A percentile compares a stretch with the other conserved stretches of the same genome.
phyloP scores from a whole-genome alignment of 2,888 invertebrate genomes.

The Mamestra brassicae region DNA sequence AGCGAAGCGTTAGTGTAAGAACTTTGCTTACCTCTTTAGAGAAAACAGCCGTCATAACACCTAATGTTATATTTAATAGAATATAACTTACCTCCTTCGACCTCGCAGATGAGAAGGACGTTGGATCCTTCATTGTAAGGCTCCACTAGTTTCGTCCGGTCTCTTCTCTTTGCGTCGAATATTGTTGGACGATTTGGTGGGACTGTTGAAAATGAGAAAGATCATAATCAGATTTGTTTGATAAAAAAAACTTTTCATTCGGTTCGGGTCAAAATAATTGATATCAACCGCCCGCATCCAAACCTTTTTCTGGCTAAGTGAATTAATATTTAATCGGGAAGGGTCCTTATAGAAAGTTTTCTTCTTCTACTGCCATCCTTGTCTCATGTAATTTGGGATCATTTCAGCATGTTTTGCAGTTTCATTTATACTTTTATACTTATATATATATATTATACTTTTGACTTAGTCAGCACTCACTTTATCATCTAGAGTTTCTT shows the following conservation, averaged over 20 bases:
- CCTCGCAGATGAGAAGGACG: conserved; percentile 95
- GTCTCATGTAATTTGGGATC: not conserved
- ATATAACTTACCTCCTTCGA: conserved; percentile 93
- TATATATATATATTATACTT: too few species aligned
- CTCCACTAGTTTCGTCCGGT: conserved; percentile 94
- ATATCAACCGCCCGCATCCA: too few species aligned
- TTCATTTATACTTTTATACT: not conserved
- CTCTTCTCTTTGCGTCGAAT: conserved; percentile 94
- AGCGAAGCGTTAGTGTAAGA: too few species aligned
- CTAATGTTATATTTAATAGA: not conserved
- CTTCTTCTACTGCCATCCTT: not conserved
- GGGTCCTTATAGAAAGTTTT: too few species aligned
- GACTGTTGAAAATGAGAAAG: conserved; percentile 90
- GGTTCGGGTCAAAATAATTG: too few species aligned
- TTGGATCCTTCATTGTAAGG: conserved; percentile 97
- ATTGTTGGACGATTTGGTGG: conserved; percentile 96
- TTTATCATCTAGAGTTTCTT: not conserved
- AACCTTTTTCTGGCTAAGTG: too few species aligned
- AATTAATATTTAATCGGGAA: too few species aligned
- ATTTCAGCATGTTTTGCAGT: not conserved
- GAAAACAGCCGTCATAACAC: too few species aligned
- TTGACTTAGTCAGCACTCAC: not conserved
- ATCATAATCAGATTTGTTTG: not conserved
- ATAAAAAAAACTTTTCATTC: too few species aligned
- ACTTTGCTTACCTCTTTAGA: too few species aligned